Evolutionary conservation across 2,113 vertebrate genomes (phyloP), one percentile per base, ranked within the genome.

Genomic region (Speoplatyrhinus poulsoni): DNA sequence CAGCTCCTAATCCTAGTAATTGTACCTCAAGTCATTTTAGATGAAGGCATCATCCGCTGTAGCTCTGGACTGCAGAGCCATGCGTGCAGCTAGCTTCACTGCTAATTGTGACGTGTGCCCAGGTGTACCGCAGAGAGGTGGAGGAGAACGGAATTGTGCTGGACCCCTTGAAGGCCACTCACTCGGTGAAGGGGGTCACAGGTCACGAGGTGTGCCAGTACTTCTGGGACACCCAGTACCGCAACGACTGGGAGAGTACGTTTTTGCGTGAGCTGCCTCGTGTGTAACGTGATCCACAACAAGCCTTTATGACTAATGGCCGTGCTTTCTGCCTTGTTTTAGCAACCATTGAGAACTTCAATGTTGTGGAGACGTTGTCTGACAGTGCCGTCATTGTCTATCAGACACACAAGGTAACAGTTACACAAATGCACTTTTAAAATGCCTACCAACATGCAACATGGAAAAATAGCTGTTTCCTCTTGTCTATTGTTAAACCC

Each of bases 171-270:
- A 99, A 99, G 90, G 98, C 98, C 72, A 99, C 98, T 0, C 95
- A 98, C 72, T 92, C 95, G 0, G 98, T 99, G 61, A 96, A 95
- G 91, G 96, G 97, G 0, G 96, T 99, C 54, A 99, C 97, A 0
- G 98, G 98, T 0, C 98, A 96, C 3, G 98, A 99, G 86, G 93
- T 99, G 73, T 99, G 98, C 85, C 95, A 96, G 82, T 96, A 96
- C 87, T 99, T 99, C 61, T 99, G 98, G 98, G 96, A 96, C 70
- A 96, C 96, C 0, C 88, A 95, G 10, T 95, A 95, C 84, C 96
- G 98, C 81, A 97, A 95, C 82, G 98, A 99, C 86, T 99, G 98
- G 98, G 97, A 99, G 92, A 99, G 98, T 99, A 93, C 86, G 96
- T 60, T 13, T 3, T 32, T 6, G 11, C 47, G n/a, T n/a, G 5